phyloP scores from a whole-genome alignment of 2,113 vertebrate genomes.

The Gavialis gangeticus region DNA sequence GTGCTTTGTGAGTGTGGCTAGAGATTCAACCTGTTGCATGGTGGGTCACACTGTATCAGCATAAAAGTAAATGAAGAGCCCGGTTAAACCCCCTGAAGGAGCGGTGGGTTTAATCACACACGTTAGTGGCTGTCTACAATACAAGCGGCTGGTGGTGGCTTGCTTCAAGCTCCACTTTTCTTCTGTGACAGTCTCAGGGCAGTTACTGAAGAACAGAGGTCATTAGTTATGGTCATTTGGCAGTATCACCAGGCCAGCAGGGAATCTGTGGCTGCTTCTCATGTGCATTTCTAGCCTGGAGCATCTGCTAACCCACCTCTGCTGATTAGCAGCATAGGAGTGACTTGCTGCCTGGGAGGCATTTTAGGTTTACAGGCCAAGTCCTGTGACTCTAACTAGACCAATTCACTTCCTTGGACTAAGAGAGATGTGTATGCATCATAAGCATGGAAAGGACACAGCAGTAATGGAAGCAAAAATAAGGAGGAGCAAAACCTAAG shows the following conservation, averaged over 20 bases:
- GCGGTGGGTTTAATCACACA: background rate
- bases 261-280: constrained; percentile 17
- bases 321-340: background rate
- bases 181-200: background rate
- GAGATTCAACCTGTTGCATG: background rate
- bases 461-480: background rate
- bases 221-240: constrained; percentile 10
- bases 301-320: background rate
- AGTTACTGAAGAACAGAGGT: background rate
- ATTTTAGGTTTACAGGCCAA: background rate
- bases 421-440: background rate
- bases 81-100: background rate
- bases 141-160: background rate
- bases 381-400: background rate
- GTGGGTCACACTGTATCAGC: background rate
- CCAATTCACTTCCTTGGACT: background rate
- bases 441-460: background rate
- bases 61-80: background rate
- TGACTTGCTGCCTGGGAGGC: background rate
- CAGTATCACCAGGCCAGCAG: background rate
- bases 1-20: background rate
- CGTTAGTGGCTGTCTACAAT: background rate
- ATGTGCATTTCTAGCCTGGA: background rate
- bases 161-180: background rate
- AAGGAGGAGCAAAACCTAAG: background rate